Evolutionary conservation across 2,888 invertebrate species (phyloP), one percentile per base, ranked within the genome.

Genomic region (Idaea biselata): DNA sequence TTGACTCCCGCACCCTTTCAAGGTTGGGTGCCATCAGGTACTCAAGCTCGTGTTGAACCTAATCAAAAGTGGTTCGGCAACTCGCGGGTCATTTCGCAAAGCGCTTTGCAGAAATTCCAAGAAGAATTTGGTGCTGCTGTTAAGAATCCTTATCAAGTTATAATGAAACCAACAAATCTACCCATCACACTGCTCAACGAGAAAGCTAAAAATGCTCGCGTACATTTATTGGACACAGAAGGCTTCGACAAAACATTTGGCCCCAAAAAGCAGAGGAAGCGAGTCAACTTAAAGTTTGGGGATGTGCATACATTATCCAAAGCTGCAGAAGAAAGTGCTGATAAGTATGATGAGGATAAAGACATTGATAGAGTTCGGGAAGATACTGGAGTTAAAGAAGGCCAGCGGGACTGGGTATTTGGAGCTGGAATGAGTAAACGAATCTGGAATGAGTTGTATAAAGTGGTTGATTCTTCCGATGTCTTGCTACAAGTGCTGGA

Each of bases 41-140:
- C 97, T 0, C 95, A 96, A 81, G 98, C 99, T 33, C 94, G 99
- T 65, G 97, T 99, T 0, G 99, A 99, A 88, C 99, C 99, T 1
- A 99, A 97, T 74, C 97, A 98, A 77, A 98, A 97, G 84, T 99
- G 99, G 99, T 99, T 99, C 87, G 99, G 99, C 16, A 99, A 99
- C 84, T 99, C 99, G 0, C 94, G 99, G 68, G 99, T 99, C 0
- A 98, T 99, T 72, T 97, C 98, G 0, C 99, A 99, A 88, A 96
- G 94, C 78, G 96, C 97, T 0, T 81, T 97, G 33, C 97, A 97
- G 85, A 97, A 97, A 80, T 97, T 97, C 79, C 97, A 99, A 92
- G 97, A 97, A 56, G 99, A 99, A 89, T 95, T 99, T 82, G 98
- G 98, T 17, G 97, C 97, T 77, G 99, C 97, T 33, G 94, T 98